Base-by-base conservation (phyloP, 2,888 invertebrate genomes). In the Rugalucina vietnamica region DNA sequence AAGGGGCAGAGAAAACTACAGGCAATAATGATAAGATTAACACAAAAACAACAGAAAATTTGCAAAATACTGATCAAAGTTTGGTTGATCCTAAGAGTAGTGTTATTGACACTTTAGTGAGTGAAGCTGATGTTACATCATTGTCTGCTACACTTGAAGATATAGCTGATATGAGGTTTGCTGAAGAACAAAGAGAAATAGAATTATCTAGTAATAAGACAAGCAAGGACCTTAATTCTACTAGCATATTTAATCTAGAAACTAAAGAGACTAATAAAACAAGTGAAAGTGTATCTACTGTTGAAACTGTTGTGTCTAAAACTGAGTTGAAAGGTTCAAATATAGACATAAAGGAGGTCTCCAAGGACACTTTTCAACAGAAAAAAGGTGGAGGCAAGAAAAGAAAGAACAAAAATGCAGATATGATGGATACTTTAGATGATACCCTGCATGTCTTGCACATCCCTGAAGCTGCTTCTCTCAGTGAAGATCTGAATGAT, bases 401-500 rank as follows among this genome's bases (percentile, higher is more conserved):
- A 70, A 34, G 60, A 27, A 43, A 50, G n/a, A 73, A 76, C 18
- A 74, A 79, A 65, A 72, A 73, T 12, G 54, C 21, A 27, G 73
- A 49, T 54, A 60, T 57, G 24, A 69, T 83, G 65, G 86, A 84
- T 10, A 21, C 75, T 74, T 84, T 88, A 74, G 88, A 88, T 72
- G 87, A 87, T 69, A 88, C 83, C 36, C 71, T 89, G 29, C 65
- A 65, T 65, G 65, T 65, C 34, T 82, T 89, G 57, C 85, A 89
- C 72, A 88, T 93, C 60, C 93, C 93, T 8, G 93, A 93, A 37
- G 91, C 89, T 60, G 93, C 93, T 32, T 92, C 90, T 36, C 94
- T 94, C 82, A 88, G 90, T 69, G 93, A 91, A 78, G 93, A 94
- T 65, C 77, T 94, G 34, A 90, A 88, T 8, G 92, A 91, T 79